Base-by-base conservation (phyloP, 2,113 vertebrate species). In the Passer domesticus region DNA sequence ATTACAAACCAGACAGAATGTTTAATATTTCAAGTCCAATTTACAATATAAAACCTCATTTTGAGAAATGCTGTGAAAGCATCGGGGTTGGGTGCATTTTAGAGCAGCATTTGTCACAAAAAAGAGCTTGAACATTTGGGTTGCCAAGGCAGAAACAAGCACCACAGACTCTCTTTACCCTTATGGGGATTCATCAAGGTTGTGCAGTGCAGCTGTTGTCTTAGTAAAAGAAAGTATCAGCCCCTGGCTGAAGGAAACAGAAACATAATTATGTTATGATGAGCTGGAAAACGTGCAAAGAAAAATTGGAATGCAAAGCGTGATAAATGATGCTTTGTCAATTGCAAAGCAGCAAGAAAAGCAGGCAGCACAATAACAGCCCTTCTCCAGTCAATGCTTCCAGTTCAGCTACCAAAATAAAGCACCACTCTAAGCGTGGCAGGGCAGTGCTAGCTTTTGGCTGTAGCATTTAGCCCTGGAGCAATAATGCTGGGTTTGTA, bases 251-350 rank as follows among this genome's bases (percentile, higher is more conserved):
- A 88, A 91, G 96, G 93, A 97, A 97, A 82, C 60, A 94, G 92
- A 89, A 96, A 94, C 31, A 35, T 96, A 97, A 98, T 98, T 98
- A 97, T 94, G 95, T 97, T 97, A 96, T 97, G 97, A 98, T 97
- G 97, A 97, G 96, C 97, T 97, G 92, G 94, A 96, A 94, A 93
- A 94, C 74, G 92, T 81, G 95, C 94, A 97, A 92, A 95, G 96
- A 94, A 96, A 97, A 96, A 95, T 83, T 96, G 95, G 95, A 76
- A 97, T 95, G 97, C 95, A 88, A 84, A 96, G 89, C 88, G 33
- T 97, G 96, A 96, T 93, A 94, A 97, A 95, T 83, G 92, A 83
- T 67, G 75, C 88, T 96, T 92, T 97, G 93, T 95, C 97, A n/a
- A 63, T 62, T 11, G 84, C 95, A 92, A 93, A 92, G 93, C 82